phyloP scores from a whole-genome alignment of 1,140 invertebrate genomes.

The Pseudachorutes palmiensis region DNA sequence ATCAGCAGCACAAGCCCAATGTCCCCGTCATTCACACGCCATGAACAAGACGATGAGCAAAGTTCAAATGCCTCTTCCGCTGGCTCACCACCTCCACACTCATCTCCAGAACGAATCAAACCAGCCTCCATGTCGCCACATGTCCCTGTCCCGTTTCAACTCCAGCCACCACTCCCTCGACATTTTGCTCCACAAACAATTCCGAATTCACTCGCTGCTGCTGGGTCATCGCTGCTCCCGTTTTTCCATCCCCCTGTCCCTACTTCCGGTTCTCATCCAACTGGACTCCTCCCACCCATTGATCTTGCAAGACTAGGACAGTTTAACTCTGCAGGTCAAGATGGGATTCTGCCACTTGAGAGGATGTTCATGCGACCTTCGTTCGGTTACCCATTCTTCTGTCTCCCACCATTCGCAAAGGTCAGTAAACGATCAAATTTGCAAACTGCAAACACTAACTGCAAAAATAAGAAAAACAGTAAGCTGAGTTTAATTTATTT shows the following conservation, averaged over 20 bases:
- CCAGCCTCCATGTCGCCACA: neutral
- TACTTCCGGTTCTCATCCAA: neutral
- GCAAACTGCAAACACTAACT: too few relatives aligned
- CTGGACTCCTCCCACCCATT: neutral
- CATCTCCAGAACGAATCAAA: neutral
- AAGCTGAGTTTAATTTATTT: neutral
- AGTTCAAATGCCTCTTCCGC: conserved; percentile 12
- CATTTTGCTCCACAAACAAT: neutral
- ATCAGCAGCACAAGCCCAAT: conserved; percentile 6
- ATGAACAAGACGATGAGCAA: conserved; percentile 15
- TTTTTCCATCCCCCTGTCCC: too few relatives aligned
- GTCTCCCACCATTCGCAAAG: conserved; percentile 1
- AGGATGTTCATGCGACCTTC: conserved; percentile 1
- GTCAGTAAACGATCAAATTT: too few relatives aligned
- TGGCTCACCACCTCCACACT: conserved; percentile 14
- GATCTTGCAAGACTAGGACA: neutral
- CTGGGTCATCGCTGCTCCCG: too few relatives aligned
- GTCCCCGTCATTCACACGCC: neutral
- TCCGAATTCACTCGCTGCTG: neutral
- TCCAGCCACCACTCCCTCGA: neutral
- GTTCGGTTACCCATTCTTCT: conserved; percentile 7
- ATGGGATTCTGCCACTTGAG: neutral
- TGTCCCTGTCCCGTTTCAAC: conserved; percentile 4
- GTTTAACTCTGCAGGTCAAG: neutral
- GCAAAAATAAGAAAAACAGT: too few relatives aligned